A percentile compares a stretch with the other conserved stretches of the same genome.
phyloP scores from a whole-genome alignment of 2,888 invertebrate species.

The Coenonympha arcania region DNA sequence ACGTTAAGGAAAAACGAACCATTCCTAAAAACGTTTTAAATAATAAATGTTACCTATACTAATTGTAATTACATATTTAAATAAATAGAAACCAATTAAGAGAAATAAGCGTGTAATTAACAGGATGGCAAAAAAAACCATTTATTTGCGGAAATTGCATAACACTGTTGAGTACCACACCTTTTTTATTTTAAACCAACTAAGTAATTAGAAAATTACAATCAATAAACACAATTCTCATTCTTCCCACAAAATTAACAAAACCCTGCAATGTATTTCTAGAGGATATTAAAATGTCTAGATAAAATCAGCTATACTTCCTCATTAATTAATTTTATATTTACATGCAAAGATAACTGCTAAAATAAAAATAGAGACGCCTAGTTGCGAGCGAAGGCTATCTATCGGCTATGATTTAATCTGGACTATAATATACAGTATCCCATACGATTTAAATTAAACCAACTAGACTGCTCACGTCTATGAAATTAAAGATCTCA shows the following conservation, averaged over 20 bases:
- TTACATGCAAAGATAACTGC: slow-evolving; percentile 18
- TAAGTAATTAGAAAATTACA: slow-evolving; percentile 1
- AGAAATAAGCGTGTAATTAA: not conserved
- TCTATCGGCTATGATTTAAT: slow-evolving; percentile 15
- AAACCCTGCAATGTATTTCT: not conserved
- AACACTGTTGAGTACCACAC: not conserved
- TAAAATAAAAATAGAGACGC: slow-evolving; percentile 25
- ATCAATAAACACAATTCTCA: slow-evolving; percentile 10
- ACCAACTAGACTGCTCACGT: not conserved
- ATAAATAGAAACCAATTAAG: not conserved
- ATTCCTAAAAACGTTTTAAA: no score
- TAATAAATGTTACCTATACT: no score
- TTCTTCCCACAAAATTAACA: slow-evolving; percentile 9
- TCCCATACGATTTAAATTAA: not conserved
- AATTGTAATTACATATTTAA: no score
- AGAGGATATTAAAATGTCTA: slow-evolving; percentile 14
- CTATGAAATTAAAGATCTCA: not conserved
- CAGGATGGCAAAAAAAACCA: not conserved
- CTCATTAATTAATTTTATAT: slow-evolving; percentile 18
- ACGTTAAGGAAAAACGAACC: no score
- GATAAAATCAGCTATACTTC: slow-evolving; percentile 16
- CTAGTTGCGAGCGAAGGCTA: slow-evolving; percentile 18
- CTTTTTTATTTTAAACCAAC: not conserved
- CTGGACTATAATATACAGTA: slow-evolving; percentile 18
- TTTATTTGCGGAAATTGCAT: not conserved